Percentiles rank a stretch among this genome's conserved stretches.
Evolutionary conservation across 2,888 invertebrate genomes (phyloP).

Genomic region (Antitype chi): DNA sequence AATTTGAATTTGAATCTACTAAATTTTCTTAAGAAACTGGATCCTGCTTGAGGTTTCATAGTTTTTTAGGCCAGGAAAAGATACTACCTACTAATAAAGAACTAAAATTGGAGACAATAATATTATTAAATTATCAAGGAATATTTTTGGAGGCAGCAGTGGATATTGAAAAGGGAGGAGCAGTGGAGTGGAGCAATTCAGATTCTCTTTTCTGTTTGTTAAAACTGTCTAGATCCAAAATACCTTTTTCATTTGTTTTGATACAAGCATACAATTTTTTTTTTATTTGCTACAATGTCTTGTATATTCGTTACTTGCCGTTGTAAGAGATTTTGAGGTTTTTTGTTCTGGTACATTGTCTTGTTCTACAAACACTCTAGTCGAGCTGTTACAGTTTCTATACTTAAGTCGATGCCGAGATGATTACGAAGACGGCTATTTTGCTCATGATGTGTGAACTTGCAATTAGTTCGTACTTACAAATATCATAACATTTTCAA

Average conservation of each 20-base stretch:
- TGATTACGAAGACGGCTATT: not conserved
- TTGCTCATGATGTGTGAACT: not conserved
- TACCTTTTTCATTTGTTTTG: not conserved
- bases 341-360: not conserved
- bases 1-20: too few species aligned
- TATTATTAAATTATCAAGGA: not conserved
- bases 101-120: not conserved
- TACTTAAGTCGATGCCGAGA: not conserved
- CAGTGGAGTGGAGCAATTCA: not conserved
- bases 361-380: too few species aligned
- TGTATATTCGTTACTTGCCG: not conserved
- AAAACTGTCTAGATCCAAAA: not conserved
- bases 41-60: not conserved
- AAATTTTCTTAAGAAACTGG: not conserved
- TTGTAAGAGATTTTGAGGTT: not conserved
- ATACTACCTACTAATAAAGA: too few species aligned
- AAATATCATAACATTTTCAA: slow-evolving; percentile 20
- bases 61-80: not conserved
- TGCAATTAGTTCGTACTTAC: slow-evolving; percentile 5
- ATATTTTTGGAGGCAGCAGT: not conserved
- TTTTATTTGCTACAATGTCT: not conserved
- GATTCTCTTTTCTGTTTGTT: not conserved
- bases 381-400: not conserved
- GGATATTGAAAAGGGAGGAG: not conserved
- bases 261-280: not conserved